phyloP scores from a whole-genome alignment of 1,140 invertebrate species.

The Rhyzopertha dominica region DNA sequence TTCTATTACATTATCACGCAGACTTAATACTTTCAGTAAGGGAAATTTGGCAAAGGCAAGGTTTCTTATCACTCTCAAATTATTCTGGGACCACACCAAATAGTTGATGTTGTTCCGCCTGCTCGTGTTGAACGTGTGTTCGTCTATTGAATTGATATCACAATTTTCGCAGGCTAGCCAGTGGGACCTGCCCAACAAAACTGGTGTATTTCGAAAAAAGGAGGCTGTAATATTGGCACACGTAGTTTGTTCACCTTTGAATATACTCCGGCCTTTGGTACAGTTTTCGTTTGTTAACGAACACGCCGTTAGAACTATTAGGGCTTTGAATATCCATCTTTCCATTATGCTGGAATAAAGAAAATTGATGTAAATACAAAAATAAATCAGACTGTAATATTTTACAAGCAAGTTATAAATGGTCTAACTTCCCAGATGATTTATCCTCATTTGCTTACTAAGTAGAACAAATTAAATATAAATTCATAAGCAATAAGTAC shows the following conservation, averaged over 20 bases:
- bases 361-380: no score
- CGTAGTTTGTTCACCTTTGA: conserved; percentile 27
- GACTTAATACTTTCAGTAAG: conserved; percentile 29
- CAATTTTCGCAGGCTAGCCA: conserved; percentile 36
- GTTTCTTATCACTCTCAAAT: conserved; percentile 24
- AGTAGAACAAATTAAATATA: no score
- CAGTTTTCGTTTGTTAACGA: no score
- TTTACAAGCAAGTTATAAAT: no score
- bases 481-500: no score
- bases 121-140: conserved; percentile 32
- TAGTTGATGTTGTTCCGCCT: conserved; percentile 33
- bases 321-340: no score
- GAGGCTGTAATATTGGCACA: conserved; percentile 29
- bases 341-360: no score
- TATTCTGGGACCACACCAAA: conserved; percentile 18
- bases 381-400: no score
- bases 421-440: no score
- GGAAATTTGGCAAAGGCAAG: conserved; percentile 31
- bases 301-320: no score
- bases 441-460: no score
- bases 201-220: conserved; percentile 28
- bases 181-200: conserved; percentile 29
- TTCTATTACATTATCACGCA: conserved; percentile 31
- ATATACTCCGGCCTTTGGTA: no score
- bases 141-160: conserved; percentile 28